Evolutionary conservation across 2,888 invertebrate genomes (phyloP).

Genomic region (Cyaniris semiargus): DNA sequence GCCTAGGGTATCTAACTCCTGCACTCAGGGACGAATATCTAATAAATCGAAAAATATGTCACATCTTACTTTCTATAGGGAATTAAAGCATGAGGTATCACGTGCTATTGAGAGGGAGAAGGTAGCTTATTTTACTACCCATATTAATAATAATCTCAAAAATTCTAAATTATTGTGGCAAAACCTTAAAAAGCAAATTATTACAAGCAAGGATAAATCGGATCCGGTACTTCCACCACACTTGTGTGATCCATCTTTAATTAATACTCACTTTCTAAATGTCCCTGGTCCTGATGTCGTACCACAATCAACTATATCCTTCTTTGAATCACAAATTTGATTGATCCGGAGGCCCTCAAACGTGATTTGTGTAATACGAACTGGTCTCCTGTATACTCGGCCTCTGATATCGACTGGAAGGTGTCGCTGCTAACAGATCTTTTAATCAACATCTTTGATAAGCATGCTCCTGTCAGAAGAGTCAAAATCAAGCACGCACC

Average conservation of each 20-base stretch:
- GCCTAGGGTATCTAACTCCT: too few relatives aligned
- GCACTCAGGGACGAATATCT: too few relatives aligned
- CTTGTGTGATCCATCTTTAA: slow-evolving; percentile 8
- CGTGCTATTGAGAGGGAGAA: slow-evolving; percentile 31
- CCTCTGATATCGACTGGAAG: too few relatives aligned
- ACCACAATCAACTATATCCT: background rate
- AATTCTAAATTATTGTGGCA: slow-evolving; percentile 25
- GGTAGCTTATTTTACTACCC: slow-evolving; percentile 26
- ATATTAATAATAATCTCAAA: slow-evolving; percentile 17
- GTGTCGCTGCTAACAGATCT: too few relatives aligned
- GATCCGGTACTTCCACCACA: slow-evolving; percentile 3
- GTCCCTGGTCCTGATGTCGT: background rate
- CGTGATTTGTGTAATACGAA: too few relatives aligned
- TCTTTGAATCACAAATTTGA: background rate
- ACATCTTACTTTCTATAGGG: slow-evolving; percentile 1
- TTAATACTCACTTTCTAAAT: slow-evolving; percentile 29
- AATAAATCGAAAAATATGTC: slow-evolving; percentile 2
- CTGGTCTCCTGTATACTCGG: too few relatives aligned
- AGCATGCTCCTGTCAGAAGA: too few relatives aligned
- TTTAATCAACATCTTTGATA: too few relatives aligned
- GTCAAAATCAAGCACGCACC: too few relatives aligned
- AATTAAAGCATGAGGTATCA: slow-evolving; percentile 30
- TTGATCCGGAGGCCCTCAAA: too few relatives aligned
- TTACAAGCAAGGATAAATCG: background rate
- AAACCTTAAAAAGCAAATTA: slow-evolving; percentile 11